Percentiles rank a stretch among this genome's conserved stretches.
These are phyloP conservation scores for Drepanosiphum platanoidis DNA, from an alignment of 2,888 invertebrate species.

Conservation along the genomic window DNA sequence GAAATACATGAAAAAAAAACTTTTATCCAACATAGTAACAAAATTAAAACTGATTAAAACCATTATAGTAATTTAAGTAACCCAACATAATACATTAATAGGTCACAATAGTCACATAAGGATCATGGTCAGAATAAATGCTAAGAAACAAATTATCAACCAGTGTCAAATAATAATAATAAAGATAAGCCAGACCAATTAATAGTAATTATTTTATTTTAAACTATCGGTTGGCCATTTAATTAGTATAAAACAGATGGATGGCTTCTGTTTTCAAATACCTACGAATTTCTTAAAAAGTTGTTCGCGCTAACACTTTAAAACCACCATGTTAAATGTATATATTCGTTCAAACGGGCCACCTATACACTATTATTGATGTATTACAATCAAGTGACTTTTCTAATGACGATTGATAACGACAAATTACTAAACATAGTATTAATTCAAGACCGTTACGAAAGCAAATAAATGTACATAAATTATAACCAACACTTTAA, in stretches of 20 bases:
- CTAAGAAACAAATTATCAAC: neutral
- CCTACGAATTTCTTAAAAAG: neutral
- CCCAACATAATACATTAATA: neutral
- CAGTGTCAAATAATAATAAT: conserved; percentile 17
- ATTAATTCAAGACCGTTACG: too few relatives aligned
- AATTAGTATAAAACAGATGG: neutral
- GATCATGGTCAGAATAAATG: conserved; percentile 40
- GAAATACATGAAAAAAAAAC: too few relatives aligned
- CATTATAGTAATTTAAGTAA: neutral
- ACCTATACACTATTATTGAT: too few relatives aligned
- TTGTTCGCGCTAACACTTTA: too few relatives aligned
- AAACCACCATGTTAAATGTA: too few relatives aligned
- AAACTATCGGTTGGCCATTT: conserved; percentile 14
- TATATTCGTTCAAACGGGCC: too few relatives aligned
- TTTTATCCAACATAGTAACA: neutral
- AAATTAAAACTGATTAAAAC: neutral
- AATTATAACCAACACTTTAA: neutral
- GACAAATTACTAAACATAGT: too few relatives aligned
- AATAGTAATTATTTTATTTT: neutral
- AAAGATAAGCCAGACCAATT: neutral
- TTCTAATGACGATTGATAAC: too few relatives aligned
- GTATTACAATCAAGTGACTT: too few relatives aligned
- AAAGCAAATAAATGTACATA: too few relatives aligned
- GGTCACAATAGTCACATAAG: neutral
- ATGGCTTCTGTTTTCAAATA: neutral